Evolutionary conservation across 2,888 invertebrate species (phyloP), one percentile per base, ranked within the genome.

Genomic region (Rotaria magnacalcarata): DNA sequence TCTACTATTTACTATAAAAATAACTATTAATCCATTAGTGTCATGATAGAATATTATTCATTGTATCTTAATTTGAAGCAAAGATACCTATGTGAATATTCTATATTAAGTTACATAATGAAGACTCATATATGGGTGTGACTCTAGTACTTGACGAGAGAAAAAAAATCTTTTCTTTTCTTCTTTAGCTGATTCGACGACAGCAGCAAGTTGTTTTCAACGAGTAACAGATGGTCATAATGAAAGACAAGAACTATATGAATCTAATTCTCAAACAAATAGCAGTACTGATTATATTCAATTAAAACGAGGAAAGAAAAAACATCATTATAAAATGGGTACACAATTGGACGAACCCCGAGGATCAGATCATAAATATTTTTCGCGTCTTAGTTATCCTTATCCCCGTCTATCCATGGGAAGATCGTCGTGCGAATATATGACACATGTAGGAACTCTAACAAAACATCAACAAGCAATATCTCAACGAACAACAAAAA

Each of bases 401-500:
- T 14, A 67, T 67, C 4, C 34, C 34, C 67, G 41, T 34, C 6
- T 67, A 34, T 67, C 41, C 16, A 67, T 34, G 19, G 34, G 34
- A 34, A 67, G 34, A 67, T 67, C 19, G 2, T 67, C 67, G 2
- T 67, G 34, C 19, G 67, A 67, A 67, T 27, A 19, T 41, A 6
- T 67, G 2, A 19, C 67, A 67, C 16, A 34, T 19, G 6, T 34
- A 16, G 19, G 5, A 16, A 67, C 34, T 67, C 34, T 34, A 5
- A 5, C 6, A 2, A 34, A 14, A 34, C 34, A 67, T 19, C 67
- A 41, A 80, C 80, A 80, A 47, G 47, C 80, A 47, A 47, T 80
- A 80, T 80, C 80, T n/a, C 80, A 47, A 21, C 43, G 47, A 47
- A 80, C 80, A 47, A 80, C 80, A 80, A 80, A 80, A 47, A 80